A percentile compares a stretch with the other conserved stretches of the same genome.
phyloP scores from a whole-genome alignment of 2,113 vertebrate genomes.

The Perca flavescens region DNA sequence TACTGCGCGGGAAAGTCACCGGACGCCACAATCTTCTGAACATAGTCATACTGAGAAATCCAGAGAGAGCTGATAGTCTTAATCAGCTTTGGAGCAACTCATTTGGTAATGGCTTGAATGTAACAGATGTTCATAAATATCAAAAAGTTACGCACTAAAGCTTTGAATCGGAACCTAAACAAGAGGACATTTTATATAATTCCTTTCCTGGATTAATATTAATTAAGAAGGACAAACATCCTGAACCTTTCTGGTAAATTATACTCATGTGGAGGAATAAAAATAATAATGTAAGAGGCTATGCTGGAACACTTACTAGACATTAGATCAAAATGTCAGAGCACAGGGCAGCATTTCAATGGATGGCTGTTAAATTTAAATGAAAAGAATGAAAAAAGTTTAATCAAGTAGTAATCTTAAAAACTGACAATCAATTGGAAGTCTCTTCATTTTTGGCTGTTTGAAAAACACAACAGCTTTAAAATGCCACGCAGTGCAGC shows the following conservation, averaged over 20 bases:
- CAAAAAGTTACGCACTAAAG: no score
- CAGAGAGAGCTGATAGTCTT: no score
- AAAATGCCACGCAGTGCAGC: background rate
- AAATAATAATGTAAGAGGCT: background rate
- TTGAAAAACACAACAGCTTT: background rate
- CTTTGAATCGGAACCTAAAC: background rate
- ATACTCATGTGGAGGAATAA: background rate
- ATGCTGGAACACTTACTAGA: background rate
- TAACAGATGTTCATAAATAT: no score
- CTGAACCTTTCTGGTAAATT: background rate
- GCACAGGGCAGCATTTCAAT: background rate
- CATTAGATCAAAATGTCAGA: background rate
- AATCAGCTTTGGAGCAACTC: no score
- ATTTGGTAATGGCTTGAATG: no score
- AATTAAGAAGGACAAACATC: background rate
- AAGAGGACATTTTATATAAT: background rate
- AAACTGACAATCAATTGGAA: background rate
- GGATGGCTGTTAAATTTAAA: background rate
- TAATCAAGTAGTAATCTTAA: background rate
- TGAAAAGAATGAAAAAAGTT: background rate
- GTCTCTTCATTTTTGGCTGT: background rate
- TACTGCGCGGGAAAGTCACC: no score
- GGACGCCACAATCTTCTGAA: no score
- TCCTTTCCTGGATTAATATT: background rate
- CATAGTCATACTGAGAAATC: no score